Evolutionary conservation across 2,888 invertebrate genomes (phyloP).

Genomic region (Parapristionchus giblindavisi): DNA sequence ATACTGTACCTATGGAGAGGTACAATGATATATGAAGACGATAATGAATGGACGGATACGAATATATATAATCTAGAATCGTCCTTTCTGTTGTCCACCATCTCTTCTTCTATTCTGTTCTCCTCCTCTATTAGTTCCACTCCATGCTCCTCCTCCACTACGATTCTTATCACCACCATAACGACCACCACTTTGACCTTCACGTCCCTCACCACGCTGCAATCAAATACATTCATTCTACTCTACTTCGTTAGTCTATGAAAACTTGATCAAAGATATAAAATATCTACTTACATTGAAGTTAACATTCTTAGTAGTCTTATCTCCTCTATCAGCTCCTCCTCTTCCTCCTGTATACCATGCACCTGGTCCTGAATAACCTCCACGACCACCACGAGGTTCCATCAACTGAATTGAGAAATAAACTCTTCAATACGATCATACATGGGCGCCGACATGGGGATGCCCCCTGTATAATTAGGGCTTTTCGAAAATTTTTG

Average conservation of each 20-base stretch:
- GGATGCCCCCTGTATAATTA: no score
- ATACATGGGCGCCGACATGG: no score
- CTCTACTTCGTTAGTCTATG: background rate
- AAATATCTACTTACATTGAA: constrained; percentile 30
- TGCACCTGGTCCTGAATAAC: constrained; percentile 59
- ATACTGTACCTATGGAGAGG: background rate
- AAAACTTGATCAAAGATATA: background rate
- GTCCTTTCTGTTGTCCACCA: constrained; percentile 1
- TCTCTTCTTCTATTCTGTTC: constrained; percentile 33
- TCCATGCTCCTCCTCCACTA: constrained; percentile 27
- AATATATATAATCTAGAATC: constrained; percentile 24
- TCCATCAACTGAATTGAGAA: constrained; percentile 56
- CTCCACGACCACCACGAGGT: constrained; percentile 61
- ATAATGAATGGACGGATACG: no score
- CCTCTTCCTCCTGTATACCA: constrained; percentile 59
- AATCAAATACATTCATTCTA: background rate
- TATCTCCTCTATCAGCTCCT: constrained; percentile 47
- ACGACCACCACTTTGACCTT: no score
- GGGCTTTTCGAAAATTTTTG: no score
- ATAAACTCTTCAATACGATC: background rate
- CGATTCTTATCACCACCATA: constrained; percentile 28
- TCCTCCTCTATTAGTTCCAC: constrained; percentile 8
- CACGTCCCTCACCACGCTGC: constrained; percentile 22
- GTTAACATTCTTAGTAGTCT: constrained; percentile 32
- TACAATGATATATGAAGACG: no score